Conservation (phyloP, 2,113 vertebrate species). For the Narcine bancroftii region DNA sequence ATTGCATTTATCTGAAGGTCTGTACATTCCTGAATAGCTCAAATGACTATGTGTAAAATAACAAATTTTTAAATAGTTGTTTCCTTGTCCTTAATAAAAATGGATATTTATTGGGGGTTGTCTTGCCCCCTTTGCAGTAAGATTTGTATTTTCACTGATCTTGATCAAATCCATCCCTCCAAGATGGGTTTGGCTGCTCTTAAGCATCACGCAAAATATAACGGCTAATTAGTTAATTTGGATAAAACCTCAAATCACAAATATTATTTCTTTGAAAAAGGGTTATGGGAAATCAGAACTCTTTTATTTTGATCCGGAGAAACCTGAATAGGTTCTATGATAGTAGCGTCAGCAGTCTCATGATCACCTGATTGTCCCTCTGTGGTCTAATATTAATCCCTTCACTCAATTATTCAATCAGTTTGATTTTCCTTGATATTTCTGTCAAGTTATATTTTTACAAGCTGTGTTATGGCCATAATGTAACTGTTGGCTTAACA, state of each 20-base stretch:
- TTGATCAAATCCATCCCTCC: neutral
- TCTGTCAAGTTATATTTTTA: no score
- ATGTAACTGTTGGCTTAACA: no score
- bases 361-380: no score
- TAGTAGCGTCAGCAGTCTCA: no score
- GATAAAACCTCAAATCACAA: neutral
- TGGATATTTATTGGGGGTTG: neutral
- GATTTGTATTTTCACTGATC: neutral
- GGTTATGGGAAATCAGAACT: neutral
- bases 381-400: no score
- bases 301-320: no score
- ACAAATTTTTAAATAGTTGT: neutral
- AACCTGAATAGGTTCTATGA: no score
- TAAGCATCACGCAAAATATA: neutral
- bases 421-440: no score
- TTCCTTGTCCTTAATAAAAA: neutral
- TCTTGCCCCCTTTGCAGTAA: neutral
- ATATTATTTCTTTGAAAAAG: neutral
- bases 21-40: neutral
- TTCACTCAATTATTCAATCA: no score
- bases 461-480: no score
- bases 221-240: neutral
- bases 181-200: neutral
- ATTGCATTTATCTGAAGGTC: neutral
- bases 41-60: neutral